These are phyloP conservation scores for Pyrocephalus nanus DNA, from an alignment of 2,797 vertebrate genomes.

Conservation along the genomic window DNA sequence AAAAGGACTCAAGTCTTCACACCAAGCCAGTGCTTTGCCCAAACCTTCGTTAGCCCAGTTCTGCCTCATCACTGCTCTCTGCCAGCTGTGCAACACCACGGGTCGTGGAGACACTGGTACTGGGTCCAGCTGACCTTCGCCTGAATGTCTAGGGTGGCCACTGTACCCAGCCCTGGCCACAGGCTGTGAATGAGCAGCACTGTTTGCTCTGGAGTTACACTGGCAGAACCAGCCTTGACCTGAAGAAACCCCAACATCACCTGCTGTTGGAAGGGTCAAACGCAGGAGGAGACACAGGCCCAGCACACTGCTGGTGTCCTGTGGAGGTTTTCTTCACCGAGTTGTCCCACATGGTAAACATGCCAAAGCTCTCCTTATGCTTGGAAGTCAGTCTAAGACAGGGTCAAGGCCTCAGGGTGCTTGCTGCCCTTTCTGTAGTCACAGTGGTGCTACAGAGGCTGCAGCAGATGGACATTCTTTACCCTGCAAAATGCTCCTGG, in stretches of 20 bases:
- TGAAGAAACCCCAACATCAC: not conserved
- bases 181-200: not conserved
- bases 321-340: not conserved
- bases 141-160: not conserved
- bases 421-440: not conserved
- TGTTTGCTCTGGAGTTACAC: not conserved
- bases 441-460: accelerated
- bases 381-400: not conserved
- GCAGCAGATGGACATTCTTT: not conserved
- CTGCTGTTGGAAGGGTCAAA: not conserved
- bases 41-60: not conserved
- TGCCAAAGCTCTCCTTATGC: not conserved
- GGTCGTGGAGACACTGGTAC: not conserved
- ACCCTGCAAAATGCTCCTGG: not conserved
- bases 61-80: not conserved
- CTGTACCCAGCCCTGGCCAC: not conserved
- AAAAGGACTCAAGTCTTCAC: not conserved
- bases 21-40: not conserved
- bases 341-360: not conserved
- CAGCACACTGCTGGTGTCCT: not conserved
- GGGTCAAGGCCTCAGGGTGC: not conserved
- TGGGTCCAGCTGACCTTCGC: not conserved
- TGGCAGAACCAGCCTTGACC: not conserved
- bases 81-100: not conserved
- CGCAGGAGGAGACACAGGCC: not conserved